Percentiles rank a stretch among this genome's conserved stretches.
phyloP scores from a whole-genome alignment of 2,113 vertebrate species.

The Pteronura brasiliensis region DNA sequence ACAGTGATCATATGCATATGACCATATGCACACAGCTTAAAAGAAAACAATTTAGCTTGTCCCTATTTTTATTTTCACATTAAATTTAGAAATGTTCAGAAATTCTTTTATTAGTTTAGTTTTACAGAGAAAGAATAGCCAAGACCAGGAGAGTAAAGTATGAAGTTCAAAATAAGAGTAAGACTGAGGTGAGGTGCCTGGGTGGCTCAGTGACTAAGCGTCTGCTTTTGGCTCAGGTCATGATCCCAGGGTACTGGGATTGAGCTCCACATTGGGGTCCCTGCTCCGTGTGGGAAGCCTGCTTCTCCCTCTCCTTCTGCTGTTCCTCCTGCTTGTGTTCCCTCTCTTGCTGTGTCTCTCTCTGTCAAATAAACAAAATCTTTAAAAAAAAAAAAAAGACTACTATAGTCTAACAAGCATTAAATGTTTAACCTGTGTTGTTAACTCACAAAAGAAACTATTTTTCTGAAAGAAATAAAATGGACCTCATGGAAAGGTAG shows the following conservation, averaged over 20 bases:
- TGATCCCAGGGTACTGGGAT: too few relatives aligned
- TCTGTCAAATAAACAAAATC: too few relatives aligned
- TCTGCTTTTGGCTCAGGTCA: too few relatives aligned
- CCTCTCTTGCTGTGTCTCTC: too few relatives aligned
- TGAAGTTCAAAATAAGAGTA: neutral
- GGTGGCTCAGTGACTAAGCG: too few relatives aligned
- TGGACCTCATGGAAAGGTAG: neutral
- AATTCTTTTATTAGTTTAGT: neutral
- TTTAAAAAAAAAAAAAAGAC: neutral
- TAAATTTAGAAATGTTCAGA: constrained; percentile 13
- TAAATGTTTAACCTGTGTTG: neutral
- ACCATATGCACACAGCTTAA: neutral
- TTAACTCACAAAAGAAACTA: neutral
- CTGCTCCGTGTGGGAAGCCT: too few relatives aligned
- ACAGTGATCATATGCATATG: neutral
- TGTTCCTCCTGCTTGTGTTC: too few relatives aligned
- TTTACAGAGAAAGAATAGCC: neutral
- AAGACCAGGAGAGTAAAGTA: neutral
- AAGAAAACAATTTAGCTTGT: neutral
- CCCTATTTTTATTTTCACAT: constrained; percentile 6
- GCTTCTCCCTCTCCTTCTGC: too few relatives aligned
- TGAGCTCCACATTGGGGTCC: too few relatives aligned
- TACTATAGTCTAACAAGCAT: neutral
- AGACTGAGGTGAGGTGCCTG: neutral
- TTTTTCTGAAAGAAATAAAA: constrained; percentile 9